phyloP scores from a whole-genome alignment of 2,888 invertebrate species.

The Diploptera punctata region DNA sequence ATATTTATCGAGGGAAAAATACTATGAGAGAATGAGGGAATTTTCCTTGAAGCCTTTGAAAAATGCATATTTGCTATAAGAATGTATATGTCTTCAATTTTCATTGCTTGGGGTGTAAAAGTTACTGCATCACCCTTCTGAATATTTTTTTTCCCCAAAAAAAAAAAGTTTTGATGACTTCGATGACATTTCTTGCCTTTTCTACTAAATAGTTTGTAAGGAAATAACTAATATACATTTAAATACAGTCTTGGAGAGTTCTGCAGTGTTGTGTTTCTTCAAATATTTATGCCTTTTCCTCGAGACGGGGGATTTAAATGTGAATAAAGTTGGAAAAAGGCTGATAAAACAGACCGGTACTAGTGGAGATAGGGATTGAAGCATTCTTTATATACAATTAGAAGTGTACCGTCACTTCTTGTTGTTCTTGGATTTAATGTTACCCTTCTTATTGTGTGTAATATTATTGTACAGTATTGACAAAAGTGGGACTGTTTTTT shows the following conservation, averaged over 20 bases:
- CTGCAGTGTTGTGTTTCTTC: conserved; percentile 17
- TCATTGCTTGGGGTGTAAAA: conserved; percentile 18
- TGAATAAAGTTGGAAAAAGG: conserved; percentile 20
- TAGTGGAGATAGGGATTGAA: neutral
- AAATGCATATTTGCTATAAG: conserved; percentile 22
- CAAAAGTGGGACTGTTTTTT: conserved; percentile 38
- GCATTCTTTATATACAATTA: neutral
- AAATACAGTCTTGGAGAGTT: conserved; percentile 29
- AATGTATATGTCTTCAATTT: conserved; percentile 18
- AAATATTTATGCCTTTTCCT: conserved; percentile 20
- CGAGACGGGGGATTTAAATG: conserved; percentile 5
- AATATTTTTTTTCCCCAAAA: neutral
- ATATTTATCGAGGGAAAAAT: conserved; percentile 14
- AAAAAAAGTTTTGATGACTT: conserved; percentile 12
- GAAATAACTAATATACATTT: conserved; percentile 25
- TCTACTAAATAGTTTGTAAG: conserved; percentile 27
- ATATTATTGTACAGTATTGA: conserved; percentile 40
- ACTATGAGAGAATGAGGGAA: neutral
- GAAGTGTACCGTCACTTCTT: conserved; percentile 11
- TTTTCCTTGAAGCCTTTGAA: conserved; percentile 18
- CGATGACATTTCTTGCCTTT: conserved; percentile 25
- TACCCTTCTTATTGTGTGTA: conserved; percentile 25
- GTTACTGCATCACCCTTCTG: conserved; percentile 8
- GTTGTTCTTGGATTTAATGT: conserved; percentile 16
- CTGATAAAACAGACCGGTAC: conserved; percentile 23